phyloP scores from a whole-genome alignment of 2,888 invertebrate species.

The Gastracanthus pulcherrimus region DNA sequence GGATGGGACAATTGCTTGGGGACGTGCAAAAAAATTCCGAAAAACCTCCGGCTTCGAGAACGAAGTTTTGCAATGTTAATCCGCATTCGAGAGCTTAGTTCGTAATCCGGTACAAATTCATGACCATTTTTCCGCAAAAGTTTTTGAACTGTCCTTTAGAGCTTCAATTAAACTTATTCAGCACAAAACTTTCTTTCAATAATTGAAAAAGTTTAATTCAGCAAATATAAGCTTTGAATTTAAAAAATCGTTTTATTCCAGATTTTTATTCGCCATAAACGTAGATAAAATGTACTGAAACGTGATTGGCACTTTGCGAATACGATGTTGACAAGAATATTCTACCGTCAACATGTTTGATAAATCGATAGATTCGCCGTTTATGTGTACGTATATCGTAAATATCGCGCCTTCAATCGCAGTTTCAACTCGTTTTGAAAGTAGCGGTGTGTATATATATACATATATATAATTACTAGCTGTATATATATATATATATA shows the following conservation, averaged over 20 bases:
- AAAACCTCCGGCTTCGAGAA: neutral
- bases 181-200: neutral
- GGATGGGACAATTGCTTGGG: neutral
- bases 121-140: neutral
- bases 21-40: neutral
- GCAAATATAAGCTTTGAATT: neutral
- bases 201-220: neutral
- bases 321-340: neutral
- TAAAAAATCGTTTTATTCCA: too few species aligned
- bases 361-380: neutral
- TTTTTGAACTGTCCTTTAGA: neutral
- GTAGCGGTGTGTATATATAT: neutral
- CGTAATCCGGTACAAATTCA: neutral
- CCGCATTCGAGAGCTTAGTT: neutral
- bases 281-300: neutral
- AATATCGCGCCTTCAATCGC: neutral
- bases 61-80: neutral
- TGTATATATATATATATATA: neutral
- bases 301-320: neutral
- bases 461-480: neutral
- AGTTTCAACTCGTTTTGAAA: neutral
- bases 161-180: neutral
- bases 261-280: too few species aligned
- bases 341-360: neutral
- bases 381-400: neutral